Conservation (phyloP, 2,797 vertebrate species). For the Dryobates pubescens region DNA sequence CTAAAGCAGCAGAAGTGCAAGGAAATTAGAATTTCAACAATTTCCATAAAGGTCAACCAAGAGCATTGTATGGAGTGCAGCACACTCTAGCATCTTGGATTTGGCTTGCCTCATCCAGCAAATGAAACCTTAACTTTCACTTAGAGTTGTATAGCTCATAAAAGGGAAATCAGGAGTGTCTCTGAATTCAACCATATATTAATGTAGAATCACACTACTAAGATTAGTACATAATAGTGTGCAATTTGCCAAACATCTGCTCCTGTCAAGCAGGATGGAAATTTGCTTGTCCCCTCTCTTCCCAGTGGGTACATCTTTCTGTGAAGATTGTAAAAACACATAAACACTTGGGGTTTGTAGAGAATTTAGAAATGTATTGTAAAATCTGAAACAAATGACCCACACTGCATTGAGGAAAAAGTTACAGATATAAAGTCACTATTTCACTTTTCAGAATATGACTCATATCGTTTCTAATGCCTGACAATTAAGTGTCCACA, state of each 20-base stretch:
- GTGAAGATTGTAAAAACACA: not conserved
- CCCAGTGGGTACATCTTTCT: not conserved
- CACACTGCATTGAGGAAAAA: not conserved
- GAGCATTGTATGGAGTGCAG: not conserved
- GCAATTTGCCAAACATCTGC: not conserved
- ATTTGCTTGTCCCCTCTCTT: not conserved
- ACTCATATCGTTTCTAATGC: not conserved
- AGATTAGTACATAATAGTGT: not conserved
- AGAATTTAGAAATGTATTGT: not conserved
- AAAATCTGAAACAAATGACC: not conserved
- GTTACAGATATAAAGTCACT: not conserved
- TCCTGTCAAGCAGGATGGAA: not conserved
- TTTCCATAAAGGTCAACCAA: not conserved
- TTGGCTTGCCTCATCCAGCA: not conserved
- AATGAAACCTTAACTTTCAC: not conserved
- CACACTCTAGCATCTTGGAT: not conserved
- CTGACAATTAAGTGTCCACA: not conserved
- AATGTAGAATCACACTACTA: not conserved
- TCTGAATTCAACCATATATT: not conserved
- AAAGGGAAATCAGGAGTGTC: not conserved
- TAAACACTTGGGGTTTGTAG: not conserved
- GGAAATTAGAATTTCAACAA: conserved; percentile 26
- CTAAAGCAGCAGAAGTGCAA: not conserved
- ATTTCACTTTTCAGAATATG: not conserved
- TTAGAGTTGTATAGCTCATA: not conserved